These are phyloP conservation scores for Drosophila borborema DNA, from an alignment of 2,888 invertebrate species.

Conservation along the genomic window DNA sequence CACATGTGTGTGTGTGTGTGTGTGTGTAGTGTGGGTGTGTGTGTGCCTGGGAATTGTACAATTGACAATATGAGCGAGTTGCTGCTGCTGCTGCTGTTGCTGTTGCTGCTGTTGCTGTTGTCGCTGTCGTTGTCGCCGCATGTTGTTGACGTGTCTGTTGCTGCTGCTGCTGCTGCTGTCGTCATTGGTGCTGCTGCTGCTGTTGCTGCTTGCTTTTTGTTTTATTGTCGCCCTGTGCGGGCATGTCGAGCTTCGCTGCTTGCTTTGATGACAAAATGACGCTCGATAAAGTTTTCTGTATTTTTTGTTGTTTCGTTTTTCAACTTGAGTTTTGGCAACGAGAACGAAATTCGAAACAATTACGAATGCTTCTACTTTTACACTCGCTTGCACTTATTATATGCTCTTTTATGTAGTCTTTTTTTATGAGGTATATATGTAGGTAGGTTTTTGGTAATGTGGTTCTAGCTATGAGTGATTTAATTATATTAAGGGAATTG, in stretches of 20 bases:
- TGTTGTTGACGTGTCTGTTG: constrained; percentile 77
- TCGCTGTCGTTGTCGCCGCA: constrained; percentile 65
- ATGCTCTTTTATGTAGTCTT: not conserved
- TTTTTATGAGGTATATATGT: not conserved
- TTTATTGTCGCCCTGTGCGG: constrained; percentile 63
- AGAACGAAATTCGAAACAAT: constrained; percentile 69
- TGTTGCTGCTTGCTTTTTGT: constrained; percentile 50
- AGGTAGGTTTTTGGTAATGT: not conserved
- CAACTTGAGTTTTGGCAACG: constrained; percentile 33
- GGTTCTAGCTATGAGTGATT: not conserved
- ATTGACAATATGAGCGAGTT: constrained; percentile 74
- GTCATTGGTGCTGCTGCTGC: constrained; percentile 25
- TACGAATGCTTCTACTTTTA: constrained; percentile 57
- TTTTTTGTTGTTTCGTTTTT: constrained; percentile 11
- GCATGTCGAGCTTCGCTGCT: constrained; percentile 48
- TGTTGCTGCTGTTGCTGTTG: constrained; percentile 37
- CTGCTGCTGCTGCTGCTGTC: constrained; percentile 35
- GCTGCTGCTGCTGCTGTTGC: constrained; percentile 34
- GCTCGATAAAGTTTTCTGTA: constrained; percentile 66
- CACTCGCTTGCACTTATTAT: constrained; percentile 32
- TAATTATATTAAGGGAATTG: not conserved
- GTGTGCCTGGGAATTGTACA: constrained; percentile 67
- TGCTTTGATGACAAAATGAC: constrained; percentile 48
- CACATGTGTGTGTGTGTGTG: constrained; percentile 28
- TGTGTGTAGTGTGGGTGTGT: constrained; percentile 31